Evolutionary conservation across 2,113 vertebrate genomes (phyloP).

Genomic region (Hyperoodon ampullatus): DNA sequence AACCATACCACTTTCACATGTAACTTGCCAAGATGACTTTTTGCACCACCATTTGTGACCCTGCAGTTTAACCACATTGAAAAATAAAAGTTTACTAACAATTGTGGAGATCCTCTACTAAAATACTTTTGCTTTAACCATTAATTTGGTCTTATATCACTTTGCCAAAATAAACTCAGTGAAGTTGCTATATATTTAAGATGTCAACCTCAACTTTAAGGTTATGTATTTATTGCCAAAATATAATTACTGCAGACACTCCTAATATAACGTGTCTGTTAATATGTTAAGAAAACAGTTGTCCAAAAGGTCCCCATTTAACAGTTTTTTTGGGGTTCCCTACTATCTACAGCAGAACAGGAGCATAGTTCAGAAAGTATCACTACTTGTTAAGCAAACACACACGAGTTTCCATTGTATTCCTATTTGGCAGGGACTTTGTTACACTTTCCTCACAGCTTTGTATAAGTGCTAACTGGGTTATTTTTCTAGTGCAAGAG

Average conservation of each 20-base stretch:
- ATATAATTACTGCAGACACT: not conserved
- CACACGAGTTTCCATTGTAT: not conserved
- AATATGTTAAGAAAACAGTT: not conserved
- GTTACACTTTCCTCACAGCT: not conserved
- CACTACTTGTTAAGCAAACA: not conserved
- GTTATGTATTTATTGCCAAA: not conserved
- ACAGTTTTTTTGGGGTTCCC: not conserved
- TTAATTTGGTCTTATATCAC: not conserved
- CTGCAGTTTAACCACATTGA: not conserved
- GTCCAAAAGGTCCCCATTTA: not conserved
- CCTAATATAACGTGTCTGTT: not conserved
- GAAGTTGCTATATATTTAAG: not conserved
- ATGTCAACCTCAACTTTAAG: conserved; percentile 29
- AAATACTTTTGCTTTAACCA: not conserved
- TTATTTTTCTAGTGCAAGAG: not conserved
- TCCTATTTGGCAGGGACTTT: not conserved
- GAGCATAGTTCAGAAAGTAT: not conserved
- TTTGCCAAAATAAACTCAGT: not conserved
- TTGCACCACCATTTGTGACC: not conserved
- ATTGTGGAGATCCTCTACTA: not conserved
- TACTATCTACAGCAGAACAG: not conserved
- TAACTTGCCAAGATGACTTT: not conserved
- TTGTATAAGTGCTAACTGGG: not conserved
- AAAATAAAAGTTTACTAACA: not conserved
- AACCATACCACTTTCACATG: not conserved